A percentile compares a stretch with the other conserved stretches of the same genome.
Conservation (phyloP, 2,797 vertebrate species). For the Xerus rutilus region DNA sequence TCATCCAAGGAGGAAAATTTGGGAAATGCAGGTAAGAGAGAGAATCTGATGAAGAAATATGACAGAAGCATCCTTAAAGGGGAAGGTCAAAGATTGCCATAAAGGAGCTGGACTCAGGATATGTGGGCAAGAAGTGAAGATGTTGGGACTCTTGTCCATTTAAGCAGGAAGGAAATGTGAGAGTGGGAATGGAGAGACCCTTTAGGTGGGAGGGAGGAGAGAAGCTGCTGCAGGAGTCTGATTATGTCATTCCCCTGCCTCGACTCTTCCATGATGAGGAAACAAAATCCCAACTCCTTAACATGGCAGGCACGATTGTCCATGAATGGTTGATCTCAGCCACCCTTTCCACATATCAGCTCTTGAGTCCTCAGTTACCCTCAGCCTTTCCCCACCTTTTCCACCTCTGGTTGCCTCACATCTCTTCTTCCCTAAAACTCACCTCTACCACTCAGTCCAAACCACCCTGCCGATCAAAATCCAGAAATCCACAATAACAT, state of each 20-base stretch:
- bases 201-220: not conserved
- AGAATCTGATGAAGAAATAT: not conserved
- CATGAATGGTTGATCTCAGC: too few species aligned
- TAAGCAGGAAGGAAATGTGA: not conserved
- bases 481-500: not conserved
- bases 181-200: too few species aligned
- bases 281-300: not conserved
- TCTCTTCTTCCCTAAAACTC: not conserved
- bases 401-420: not conserved
- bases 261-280: not conserved
- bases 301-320: too few species aligned
- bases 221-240: not conserved
- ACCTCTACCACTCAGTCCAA: not conserved
- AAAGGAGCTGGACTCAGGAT: fast-evolving
- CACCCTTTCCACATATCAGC: not conserved
- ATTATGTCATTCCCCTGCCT: too few species aligned
- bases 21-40: not conserved
- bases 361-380: not conserved
- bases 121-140: not conserved
- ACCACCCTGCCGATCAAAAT: not conserved
- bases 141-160: not conserved
- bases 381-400: not conserved
- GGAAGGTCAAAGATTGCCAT: too few species aligned
- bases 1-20: not conserved
- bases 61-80: not conserved